A percentile compares a stretch with the other conserved stretches of the same genome.
phyloP scores from a whole-genome alignment of 2,888 invertebrate genomes.

The Phorcus lineatus region DNA sequence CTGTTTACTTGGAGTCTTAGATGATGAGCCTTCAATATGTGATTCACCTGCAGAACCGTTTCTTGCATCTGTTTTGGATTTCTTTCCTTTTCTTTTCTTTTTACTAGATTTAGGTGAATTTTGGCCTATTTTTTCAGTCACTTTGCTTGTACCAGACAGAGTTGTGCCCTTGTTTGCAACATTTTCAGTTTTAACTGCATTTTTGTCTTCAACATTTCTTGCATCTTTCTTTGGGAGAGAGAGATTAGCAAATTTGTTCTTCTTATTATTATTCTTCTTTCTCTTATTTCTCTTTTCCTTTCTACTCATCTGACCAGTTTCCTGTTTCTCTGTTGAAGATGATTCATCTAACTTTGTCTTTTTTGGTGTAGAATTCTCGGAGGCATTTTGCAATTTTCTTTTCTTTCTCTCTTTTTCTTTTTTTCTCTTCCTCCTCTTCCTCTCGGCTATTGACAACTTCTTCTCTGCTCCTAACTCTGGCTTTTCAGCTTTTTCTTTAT shows the following conservation, averaged over 20 bases:
- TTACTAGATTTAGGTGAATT: neutral
- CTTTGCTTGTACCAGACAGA: neutral
- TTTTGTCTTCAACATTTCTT: neutral
- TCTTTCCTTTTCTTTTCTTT: neutral
- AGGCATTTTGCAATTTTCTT: constrained; percentile 27
- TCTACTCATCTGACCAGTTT: constrained; percentile 5
- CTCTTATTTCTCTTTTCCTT: constrained; percentile 44
- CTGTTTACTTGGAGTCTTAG: neutral
- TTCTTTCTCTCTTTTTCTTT: constrained; percentile 32
- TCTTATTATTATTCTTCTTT: constrained; percentile 51
- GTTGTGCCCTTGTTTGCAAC: neutral
- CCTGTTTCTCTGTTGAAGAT: neutral
- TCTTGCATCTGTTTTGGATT: neutral
- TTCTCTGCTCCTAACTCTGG: neutral
- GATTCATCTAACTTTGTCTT: neutral
- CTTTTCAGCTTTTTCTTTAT: neutral
- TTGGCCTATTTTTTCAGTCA: neutral
- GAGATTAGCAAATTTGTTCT: constrained; percentile 54
- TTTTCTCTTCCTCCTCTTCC: constrained; percentile 3
- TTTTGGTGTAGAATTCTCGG: neutral
- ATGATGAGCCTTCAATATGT: neutral
- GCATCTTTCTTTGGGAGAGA: constrained; percentile 31
- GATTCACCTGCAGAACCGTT: neutral
- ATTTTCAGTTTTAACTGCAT: neutral
- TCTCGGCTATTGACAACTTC: neutral